Base-by-base conservation (phyloP, 2,113 vertebrate genomes). In the Brachypteracias leptosomus region DNA sequence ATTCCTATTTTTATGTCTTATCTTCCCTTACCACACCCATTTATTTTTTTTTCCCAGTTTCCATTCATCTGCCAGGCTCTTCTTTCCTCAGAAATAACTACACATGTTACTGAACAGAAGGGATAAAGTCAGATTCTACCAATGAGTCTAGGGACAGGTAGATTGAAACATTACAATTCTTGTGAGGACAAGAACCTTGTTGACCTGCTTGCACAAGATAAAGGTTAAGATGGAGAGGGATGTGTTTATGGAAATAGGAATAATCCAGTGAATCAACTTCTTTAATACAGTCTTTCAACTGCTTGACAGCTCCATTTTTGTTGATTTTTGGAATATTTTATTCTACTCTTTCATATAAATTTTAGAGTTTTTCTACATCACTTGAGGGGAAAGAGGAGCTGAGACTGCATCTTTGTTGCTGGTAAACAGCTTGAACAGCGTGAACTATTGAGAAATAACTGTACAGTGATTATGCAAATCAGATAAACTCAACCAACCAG, bases 331-430 rank as follows among this genome's bases (percentile, higher is more conserved):
- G 67, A 93, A 91, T 96, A 92, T 94, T 95, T 97, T 93, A 90
- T 90, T 90, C 80, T 89, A 72, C 80, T 90, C 38, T 95, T 96
- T 94, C 67, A 80, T 26, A 35, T 11, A 90, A 92, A 94, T 90
- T 93, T 95, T 92, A 82, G 72, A 86, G 28, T 17, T 86, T 93
- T 88, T 92, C 86, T 92, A 81, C n/a, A 93, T 93, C 61, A 78
- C 57, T 78, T 94, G 61, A 40, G 70, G 66, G 87, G 83, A 96
- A 96, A 95, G 70, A 85, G 82, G 89, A 90, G 96, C 95, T 96
- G 96, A 96, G 79, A n/a, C 93, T 95, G 95, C 96, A 96, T 96
- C 88, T 96, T 94, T 97, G 90, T 93, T 96, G 92, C 88, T 96
- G 61, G 83, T 81, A 96, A 93, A 96, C 95, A 81, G 93, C 83